Evolutionary conservation across 2,888 invertebrate genomes (phyloP).

Genomic region (Leptogaster cylindrica): DNA sequence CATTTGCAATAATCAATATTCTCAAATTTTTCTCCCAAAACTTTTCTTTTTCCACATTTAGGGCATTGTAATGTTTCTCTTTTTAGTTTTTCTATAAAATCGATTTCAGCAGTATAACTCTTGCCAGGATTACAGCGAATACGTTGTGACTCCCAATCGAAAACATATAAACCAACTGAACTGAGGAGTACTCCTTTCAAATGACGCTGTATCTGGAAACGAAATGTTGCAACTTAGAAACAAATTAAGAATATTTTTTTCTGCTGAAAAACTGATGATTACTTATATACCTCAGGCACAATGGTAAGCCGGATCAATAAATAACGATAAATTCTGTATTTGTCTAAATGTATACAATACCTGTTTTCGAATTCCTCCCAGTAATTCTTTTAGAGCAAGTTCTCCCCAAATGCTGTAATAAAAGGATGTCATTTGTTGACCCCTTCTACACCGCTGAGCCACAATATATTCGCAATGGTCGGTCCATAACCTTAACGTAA

Average conservation of each 20-base stretch:
- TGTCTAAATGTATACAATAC: too few relatives aligned
- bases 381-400: conserved; percentile 65
- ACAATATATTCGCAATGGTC: conserved; percentile 66
- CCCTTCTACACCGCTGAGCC: conserved; percentile 68
- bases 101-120: conserved; percentile 67
- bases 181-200: conserved; percentile 66
- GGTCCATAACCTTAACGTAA: conserved; percentile 64
- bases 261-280: too few relatives aligned
- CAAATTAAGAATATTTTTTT: too few relatives aligned
- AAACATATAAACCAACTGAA: conserved; percentile 65
- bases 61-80: conserved; percentile 65
- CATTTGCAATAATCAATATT: conserved; percentile 64
- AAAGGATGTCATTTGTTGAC: conserved; percentile 69
- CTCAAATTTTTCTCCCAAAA: conserved; percentile 59
- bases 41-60: conserved; percentile 62
- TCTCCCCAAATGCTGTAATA: conserved; percentile 72
- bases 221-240: too few relatives aligned
- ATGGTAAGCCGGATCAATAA: too few relatives aligned
- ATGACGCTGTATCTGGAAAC: conserved; percentile 58
- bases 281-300: too few relatives aligned
- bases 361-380: conserved; percentile 53
- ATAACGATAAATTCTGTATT: too few relatives aligned
- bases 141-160: conserved; percentile 69
- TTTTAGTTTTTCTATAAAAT: conserved; percentile 65
- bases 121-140: conserved; percentile 66